A percentile compares a stretch with the other conserved stretches of the same genome.
phyloP scores from a whole-genome alignment of 2,888 invertebrate genomes.

The Melipona beecheii region DNA sequence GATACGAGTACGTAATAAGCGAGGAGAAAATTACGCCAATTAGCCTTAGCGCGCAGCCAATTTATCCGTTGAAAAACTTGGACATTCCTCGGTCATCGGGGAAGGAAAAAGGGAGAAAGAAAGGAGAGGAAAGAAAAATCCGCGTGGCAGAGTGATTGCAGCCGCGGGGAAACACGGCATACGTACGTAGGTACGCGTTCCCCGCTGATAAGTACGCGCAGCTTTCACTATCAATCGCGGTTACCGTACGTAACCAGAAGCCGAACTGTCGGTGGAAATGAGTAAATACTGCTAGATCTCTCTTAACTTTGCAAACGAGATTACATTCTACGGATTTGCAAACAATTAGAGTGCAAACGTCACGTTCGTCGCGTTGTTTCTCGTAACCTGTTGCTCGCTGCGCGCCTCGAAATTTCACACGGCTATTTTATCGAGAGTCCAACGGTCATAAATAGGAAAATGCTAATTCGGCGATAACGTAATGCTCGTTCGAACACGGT shows the following conservation, averaged over 20 bases:
- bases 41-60: background rate
- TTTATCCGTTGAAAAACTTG: background rate
- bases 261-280: constrained; percentile 49
- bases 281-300: constrained; percentile 62
- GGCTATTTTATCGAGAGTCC: background rate
- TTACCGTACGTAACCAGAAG: constrained; percentile 36
- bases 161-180: background rate
- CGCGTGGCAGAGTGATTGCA: background rate
- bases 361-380: constrained; percentile 30
- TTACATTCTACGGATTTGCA: constrained; percentile 64
- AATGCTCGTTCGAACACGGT: background rate
- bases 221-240: constrained; percentile 57
- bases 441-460: background rate
- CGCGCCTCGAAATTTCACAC: background rate
- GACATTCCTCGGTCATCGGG: background rate
- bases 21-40: background rate
- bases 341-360: constrained; percentile 64
- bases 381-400: constrained; percentile 3
- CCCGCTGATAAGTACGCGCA: constrained; percentile 34
- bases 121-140: background rate
- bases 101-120: background rate
- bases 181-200: constrained; percentile 23
- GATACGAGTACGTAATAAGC: background rate
- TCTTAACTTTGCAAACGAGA: constrained; percentile 69
- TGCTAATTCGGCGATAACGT: constrained; percentile 9